Evolutionary conservation across 2,888 invertebrate genomes (phyloP).

Genomic region (Drosophila pegasa): DNA sequence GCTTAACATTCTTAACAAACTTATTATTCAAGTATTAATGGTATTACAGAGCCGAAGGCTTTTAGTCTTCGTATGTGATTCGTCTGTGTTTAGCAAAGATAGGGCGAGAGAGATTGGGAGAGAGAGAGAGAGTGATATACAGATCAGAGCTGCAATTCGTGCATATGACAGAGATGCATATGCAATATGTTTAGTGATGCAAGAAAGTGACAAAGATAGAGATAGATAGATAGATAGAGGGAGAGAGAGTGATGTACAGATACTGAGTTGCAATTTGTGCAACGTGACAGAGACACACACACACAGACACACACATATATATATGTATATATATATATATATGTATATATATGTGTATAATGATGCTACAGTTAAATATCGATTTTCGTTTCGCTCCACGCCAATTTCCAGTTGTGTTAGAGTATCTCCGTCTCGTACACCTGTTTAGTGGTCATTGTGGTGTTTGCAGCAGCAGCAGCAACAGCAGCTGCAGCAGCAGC

Average conservation of each 20-base stretch:
- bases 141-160: constrained; percentile 25
- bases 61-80: constrained; percentile 26
- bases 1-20: constrained; percentile 26
- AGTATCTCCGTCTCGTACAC: constrained; percentile 97
- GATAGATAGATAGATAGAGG: background rate
- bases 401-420: constrained; percentile 87
- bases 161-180: constrained; percentile 17
- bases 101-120: background rate
- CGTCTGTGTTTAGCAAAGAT: constrained; percentile 7
- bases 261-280: constrained; percentile 22
- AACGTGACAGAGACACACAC: constrained; percentile 13
- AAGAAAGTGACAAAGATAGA: background rate
- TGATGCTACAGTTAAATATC: constrained; percentile 64
- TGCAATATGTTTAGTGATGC: background rate
- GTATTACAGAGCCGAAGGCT: constrained; percentile 36
- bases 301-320: constrained; percentile 5
- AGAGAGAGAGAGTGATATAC: constrained; percentile 17
- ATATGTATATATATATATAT: background rate
- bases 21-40: constrained; percentile 27
- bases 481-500: constrained; percentile 53
- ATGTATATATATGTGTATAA: background rate
- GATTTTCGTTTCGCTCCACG: constrained; percentile 84
- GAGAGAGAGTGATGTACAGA: constrained; percentile 13
- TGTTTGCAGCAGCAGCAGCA: constrained; percentile 51
- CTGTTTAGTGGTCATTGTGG: constrained; percentile 89